Evolutionary conservation across 2,797 vertebrate species (phyloP).

Genomic region (Chrysocyon brachyurus): DNA sequence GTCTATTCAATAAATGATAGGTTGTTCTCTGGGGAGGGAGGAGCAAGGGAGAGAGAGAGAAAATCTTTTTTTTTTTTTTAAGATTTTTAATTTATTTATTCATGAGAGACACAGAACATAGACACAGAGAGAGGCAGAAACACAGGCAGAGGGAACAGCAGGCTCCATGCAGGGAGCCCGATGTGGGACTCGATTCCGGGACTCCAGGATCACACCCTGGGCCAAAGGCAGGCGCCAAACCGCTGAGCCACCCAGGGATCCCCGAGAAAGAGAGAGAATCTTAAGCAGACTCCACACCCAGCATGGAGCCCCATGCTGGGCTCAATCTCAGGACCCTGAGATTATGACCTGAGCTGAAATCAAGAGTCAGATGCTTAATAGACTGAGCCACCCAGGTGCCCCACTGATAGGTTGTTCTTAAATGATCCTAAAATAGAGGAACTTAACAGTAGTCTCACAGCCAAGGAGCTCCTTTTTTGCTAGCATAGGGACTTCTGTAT

Average conservation of each 20-base stretch:
- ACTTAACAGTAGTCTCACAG: neutral
- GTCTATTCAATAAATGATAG: neutral
- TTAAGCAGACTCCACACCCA: neutral
- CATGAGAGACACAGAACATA: too few relatives aligned
- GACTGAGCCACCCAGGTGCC: neutral
- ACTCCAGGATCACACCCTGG: too few relatives aligned
- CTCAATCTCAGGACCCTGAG: neutral
- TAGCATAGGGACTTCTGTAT: neutral
- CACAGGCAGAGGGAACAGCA: too few relatives aligned
- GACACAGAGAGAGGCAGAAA: too few relatives aligned
- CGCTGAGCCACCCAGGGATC: too few relatives aligned
- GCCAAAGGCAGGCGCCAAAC: too few relatives aligned
- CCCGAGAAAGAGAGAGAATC: neutral
- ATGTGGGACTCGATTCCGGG: too few relatives aligned
- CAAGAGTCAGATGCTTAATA: neutral
- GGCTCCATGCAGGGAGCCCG: too few relatives aligned
- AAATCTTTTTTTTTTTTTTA: too few relatives aligned
- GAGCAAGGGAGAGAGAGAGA: neutral
- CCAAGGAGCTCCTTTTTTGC: neutral
- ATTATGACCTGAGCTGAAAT: neutral
- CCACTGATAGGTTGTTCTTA: neutral
- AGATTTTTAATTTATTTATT: too few relatives aligned
- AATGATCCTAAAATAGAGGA: neutral
- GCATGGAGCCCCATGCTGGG: fast-evolving
- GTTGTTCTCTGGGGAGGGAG: neutral